Percentiles rank a stretch among this genome's conserved stretches.
These are phyloP conservation scores for Drosophila merina DNA, from an alignment of 2,888 invertebrate genomes.

Conservation along the genomic window DNA sequence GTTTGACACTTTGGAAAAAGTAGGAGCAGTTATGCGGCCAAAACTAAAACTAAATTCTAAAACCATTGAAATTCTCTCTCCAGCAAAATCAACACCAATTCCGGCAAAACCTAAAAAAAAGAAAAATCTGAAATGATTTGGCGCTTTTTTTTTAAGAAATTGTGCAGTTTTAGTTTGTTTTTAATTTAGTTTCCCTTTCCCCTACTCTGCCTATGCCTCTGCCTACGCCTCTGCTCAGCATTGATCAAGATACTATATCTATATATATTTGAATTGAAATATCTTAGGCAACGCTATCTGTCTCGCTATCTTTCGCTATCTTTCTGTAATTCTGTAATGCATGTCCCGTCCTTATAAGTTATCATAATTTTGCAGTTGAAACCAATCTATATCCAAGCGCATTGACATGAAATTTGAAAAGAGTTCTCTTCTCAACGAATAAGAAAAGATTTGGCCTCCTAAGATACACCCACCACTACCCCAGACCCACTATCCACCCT, in stretches of 20 bases:
- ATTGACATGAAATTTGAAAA: conserved; percentile 65
- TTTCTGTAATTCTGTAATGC: conserved; percentile 69
- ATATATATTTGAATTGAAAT: conserved; percentile 21
- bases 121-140: conserved; percentile 43
- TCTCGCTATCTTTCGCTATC: conserved; percentile 49
- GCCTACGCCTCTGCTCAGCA: conserved; percentile 23
- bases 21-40: conserved; percentile 51
- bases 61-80: conserved; percentile 17
- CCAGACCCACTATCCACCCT: neutral
- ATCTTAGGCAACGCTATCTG: conserved; percentile 41
- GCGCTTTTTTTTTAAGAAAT: conserved; percentile 61
- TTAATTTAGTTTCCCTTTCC: conserved; percentile 12
- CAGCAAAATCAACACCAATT: conserved; percentile 17
- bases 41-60: conserved; percentile 34
- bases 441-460: conserved; percentile 37
- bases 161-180: conserved; percentile 29
- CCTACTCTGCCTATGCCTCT: conserved; percentile 5
- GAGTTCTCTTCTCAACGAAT: conserved; percentile 62
- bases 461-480: neutral
- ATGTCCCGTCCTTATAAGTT: conserved; percentile 60
- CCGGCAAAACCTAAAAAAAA: conserved; percentile 1
- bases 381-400: conserved; percentile 9
- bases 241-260: conserved; percentile 2
- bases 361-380: conserved; percentile 41
- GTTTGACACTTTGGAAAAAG: conserved; percentile 41